These are phyloP conservation scores for Hafferia zeledoni DNA, from an alignment of 2,797 vertebrate genomes.

Conservation along the genomic window DNA sequence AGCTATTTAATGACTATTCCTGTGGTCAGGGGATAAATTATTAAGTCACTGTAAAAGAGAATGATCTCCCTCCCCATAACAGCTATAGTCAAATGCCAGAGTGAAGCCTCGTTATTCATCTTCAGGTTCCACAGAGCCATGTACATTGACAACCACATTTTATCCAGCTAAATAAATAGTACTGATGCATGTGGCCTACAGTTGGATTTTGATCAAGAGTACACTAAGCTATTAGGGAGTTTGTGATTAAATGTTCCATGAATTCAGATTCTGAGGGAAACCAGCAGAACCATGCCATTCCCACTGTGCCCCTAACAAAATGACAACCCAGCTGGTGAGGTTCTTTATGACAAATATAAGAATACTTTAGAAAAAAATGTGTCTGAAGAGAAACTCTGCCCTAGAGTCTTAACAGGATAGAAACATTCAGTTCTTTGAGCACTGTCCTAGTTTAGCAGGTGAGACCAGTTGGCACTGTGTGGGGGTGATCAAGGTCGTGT, in stretches of 20 bases:
- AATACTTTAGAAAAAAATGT: neutral
- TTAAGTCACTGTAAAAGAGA: neutral
- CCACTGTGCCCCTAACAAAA: neutral
- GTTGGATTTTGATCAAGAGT: neutral
- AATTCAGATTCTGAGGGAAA: neutral
- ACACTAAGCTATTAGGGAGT: neutral
- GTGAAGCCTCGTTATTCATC: neutral
- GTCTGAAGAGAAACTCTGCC: neutral
- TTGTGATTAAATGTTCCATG: neutral
- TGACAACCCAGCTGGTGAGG: neutral
- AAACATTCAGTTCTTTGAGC: neutral
- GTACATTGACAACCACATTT: neutral
- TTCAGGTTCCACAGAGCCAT: neutral
- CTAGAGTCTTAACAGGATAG: neutral
- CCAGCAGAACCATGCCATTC: neutral
- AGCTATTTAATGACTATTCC: conserved; percentile 1
- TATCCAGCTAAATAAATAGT: neutral
- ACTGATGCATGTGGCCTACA: neutral
- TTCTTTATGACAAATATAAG: neutral
- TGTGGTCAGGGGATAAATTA: conserved; percentile 7
- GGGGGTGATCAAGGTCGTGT: no score
- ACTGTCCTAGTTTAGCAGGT: no score
- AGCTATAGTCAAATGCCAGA: neutral
- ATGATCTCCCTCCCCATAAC: neutral
- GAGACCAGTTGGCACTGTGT: no score